Conservation (phyloP, 2,888 invertebrate genomes). For the Leptopilina syphax region DNA sequence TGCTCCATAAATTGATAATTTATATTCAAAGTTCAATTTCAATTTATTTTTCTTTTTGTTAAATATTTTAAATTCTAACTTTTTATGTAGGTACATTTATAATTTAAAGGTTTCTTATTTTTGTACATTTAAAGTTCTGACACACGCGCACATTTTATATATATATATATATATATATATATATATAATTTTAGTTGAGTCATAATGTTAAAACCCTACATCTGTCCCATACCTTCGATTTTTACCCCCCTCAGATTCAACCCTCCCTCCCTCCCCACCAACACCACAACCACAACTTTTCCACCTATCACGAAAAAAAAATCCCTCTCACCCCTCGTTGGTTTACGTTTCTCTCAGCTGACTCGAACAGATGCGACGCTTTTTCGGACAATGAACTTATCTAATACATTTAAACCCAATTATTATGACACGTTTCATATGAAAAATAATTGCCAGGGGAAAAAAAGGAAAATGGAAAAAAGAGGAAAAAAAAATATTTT, state of each 20-base stretch:
- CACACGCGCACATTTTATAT: not conserved
- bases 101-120: not conserved
- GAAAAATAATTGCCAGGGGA: no score
- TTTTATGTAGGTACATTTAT: not conserved
- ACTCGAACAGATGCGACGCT: not conserved
- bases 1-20: no score
- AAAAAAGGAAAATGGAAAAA: no score
- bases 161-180: no score
- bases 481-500: no score
- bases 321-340: not conserved
- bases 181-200: constrained; percentile 47
- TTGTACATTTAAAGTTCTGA: not conserved
- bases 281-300: no score
- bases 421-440: not conserved
- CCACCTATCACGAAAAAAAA: not conserved
- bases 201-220: constrained; percentile 50
- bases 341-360: constrained; percentile 36
- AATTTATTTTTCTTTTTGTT: no score
- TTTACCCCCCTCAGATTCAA: constrained; percentile 40
- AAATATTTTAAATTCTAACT: no score
- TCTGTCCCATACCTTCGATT: constrained; percentile 42
- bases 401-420: not conserved
- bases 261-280: not conserved
- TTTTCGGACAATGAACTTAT: constrained; percentile 24
- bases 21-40: no score